Conservation (phyloP, 2,113 vertebrate genomes). For the Bufo bufo region DNA sequence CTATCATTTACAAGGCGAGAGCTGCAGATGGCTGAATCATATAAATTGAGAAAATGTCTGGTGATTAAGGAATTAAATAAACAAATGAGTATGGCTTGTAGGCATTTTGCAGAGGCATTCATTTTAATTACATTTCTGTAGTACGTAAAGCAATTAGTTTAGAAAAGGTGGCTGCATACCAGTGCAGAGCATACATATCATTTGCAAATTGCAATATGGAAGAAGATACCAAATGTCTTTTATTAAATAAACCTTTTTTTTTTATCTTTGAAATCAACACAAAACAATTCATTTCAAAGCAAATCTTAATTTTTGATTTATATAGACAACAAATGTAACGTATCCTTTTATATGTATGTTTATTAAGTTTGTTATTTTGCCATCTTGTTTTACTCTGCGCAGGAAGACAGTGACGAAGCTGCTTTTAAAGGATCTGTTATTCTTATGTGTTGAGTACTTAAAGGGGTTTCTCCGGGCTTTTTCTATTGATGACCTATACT, state of each 20-base stretch:
- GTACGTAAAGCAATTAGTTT: constrained; percentile 46
- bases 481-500: no score
- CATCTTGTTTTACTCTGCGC: no score
- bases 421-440: no score
- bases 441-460: no score
- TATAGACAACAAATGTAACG: neutral
- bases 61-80: constrained; percentile 55
- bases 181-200: neutral
- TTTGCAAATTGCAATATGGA: neutral
- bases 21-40: constrained; percentile 46
- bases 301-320: neutral
- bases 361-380: no score
- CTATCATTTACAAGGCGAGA: neutral
- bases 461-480: no score
- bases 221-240: neutral
- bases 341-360: no score
- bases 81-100: constrained; percentile 43
- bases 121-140: constrained; percentile 52
- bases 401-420: no score
- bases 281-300: neutral
- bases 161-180: constrained; percentile 28
- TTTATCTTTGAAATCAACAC: neutral
- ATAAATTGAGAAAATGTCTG: constrained; percentile 41
- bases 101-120: constrained; percentile 36
- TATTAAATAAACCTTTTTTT: neutral